A percentile compares a stretch with the other conserved stretches of the same genome.
These are phyloP conservation scores for Zaprionus tsacasi DNA, from an alignment of 1,140 invertebrate species.

Conservation along the genomic window DNA sequence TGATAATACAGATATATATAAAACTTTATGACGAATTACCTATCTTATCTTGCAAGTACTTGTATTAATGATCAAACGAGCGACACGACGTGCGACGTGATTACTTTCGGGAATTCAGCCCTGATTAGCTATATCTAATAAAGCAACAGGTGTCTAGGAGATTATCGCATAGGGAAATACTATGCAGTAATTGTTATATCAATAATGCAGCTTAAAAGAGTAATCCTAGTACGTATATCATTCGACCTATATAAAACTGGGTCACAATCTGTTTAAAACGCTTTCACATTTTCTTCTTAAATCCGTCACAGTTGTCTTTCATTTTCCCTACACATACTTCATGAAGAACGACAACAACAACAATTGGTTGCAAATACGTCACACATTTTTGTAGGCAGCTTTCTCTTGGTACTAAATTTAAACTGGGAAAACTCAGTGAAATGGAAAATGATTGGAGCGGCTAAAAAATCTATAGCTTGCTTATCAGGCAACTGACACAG, in stretches of 20 bases:
- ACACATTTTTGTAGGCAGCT: constrained; percentile 14
- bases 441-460: constrained; percentile 71
- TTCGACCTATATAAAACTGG: constrained; percentile 11
- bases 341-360: not conserved
- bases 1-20: constrained; percentile 9
- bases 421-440: constrained; percentile 61
- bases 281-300: not conserved
- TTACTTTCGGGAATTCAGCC: not conserved
- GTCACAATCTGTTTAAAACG: not conserved
- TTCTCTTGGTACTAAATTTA: constrained; percentile 66
- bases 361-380: constrained; percentile 22
- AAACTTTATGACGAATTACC: not conserved
- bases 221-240: not conserved
- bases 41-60: not conserved
- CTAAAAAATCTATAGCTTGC: constrained; percentile 67
- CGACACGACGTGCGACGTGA: not conserved
- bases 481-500: constrained; percentile 64
- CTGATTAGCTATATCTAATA: not conserved
- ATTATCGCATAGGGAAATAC: not conserved
- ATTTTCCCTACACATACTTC: not conserved
- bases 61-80: constrained; percentile 1
- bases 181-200: not conserved
- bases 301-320: not conserved
- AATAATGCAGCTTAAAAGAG: not conserved
- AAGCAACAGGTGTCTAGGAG: not conserved